Evolutionary conservation across 2,888 invertebrate species (phyloP).

Genomic region (Clanis bilineata): DNA sequence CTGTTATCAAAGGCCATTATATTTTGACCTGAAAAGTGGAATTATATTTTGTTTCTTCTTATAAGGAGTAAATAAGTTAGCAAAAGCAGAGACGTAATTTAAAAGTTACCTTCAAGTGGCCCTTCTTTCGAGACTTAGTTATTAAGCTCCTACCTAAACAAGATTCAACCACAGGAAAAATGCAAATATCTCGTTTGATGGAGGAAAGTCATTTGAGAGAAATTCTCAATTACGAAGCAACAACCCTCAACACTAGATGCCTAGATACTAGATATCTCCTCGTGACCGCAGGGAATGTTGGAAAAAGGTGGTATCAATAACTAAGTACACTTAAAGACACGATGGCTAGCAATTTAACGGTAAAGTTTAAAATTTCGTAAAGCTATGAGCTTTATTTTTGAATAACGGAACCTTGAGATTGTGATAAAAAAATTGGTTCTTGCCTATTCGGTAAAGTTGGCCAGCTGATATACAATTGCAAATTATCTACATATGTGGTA

Average conservation of each 20-base stretch:
- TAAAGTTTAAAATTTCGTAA: too few species aligned
- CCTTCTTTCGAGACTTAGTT: conserved; percentile 51
- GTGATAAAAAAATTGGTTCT: too few species aligned
- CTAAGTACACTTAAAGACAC: too few species aligned
- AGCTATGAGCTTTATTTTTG: too few species aligned
- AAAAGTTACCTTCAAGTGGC: conserved; percentile 69
- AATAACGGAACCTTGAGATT: too few species aligned
- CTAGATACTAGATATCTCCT: too few species aligned
- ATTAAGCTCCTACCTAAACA: conserved; percentile 52
- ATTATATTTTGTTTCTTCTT: conserved; percentile 79
- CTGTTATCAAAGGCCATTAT: conserved; percentile 80
- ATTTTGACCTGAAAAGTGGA: conserved; percentile 79
- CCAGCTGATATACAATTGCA: too few species aligned
- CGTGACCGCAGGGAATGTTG: too few species aligned
- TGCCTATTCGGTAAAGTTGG: too few species aligned
- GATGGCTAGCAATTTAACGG: too few species aligned
- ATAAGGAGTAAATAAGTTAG: conserved; percentile 78
- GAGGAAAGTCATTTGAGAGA: conserved; percentile 36
- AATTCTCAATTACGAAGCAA: conserved; percentile 19
- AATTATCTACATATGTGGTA: too few species aligned
- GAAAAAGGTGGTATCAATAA: too few species aligned
- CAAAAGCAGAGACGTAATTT: conserved; percentile 70
- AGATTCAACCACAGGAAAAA: conserved; percentile 50
- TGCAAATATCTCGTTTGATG: conserved; percentile 47
- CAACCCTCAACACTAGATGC: neutral